These are phyloP conservation scores for Myoxocephalus aenaeus DNA, from an alignment of 2,797 vertebrate species.

Conservation along the genomic window DNA sequence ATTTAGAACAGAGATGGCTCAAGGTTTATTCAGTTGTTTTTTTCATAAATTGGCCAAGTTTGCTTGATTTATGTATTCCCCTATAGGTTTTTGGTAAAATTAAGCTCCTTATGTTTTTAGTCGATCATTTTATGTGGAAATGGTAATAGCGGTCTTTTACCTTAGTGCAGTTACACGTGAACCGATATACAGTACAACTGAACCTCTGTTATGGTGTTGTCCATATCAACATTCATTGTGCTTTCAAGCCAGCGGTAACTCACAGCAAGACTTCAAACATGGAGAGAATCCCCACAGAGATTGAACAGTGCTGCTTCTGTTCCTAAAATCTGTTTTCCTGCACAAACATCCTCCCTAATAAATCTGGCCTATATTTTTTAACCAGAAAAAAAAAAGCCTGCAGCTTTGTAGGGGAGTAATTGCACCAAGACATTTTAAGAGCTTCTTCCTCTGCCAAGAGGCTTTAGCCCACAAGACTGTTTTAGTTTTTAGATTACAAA, in stretches of 20 bases:
- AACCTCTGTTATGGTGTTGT: slow-evolving; percentile 22
- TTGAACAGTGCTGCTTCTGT: slow-evolving; percentile 45
- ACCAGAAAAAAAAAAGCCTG: slow-evolving; percentile 32
- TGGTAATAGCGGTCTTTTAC: neutral
- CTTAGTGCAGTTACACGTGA: slow-evolving; percentile 1
- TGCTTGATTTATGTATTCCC: slow-evolving; percentile 3
- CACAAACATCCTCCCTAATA: slow-evolving; percentile 52
- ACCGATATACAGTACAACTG: neutral
- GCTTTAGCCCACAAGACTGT: neutral
- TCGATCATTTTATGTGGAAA: slow-evolving; percentile 17
- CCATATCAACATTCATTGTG: slow-evolving; percentile 45
- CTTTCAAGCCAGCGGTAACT: slow-evolving; percentile 44
- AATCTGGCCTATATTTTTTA: slow-evolving; percentile 51
- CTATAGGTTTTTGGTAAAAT: slow-evolving; percentile 8
- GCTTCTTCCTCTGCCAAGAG: slow-evolving; percentile 38
- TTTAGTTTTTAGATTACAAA: slow-evolving; percentile 33
- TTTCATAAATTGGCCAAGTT: slow-evolving; percentile 3
- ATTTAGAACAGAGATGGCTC: slow-evolving; percentile 14
- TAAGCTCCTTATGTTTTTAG: neutral
- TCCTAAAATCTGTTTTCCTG: slow-evolving; percentile 51
- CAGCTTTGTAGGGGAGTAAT: slow-evolving; percentile 49
- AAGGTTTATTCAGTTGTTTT: neutral
- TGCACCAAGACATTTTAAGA: slow-evolving; percentile 50
- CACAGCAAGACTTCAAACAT: slow-evolving; percentile 49
- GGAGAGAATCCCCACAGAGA: slow-evolving; percentile 53